Evolutionary conservation across 2,888 invertebrate species (phyloP).

Genomic region (Asteroscopus sphinx): DNA sequence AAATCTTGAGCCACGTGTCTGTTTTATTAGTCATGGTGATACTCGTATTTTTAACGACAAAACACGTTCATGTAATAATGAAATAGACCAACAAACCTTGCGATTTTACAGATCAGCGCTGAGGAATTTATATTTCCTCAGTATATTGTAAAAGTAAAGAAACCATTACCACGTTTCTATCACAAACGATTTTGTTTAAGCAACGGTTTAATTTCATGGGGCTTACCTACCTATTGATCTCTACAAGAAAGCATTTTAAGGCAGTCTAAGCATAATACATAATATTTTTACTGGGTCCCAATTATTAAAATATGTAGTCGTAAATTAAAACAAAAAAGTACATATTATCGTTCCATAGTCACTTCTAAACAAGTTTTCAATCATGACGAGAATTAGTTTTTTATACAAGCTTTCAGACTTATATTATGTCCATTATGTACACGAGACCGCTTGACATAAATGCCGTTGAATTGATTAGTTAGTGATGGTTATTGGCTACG

Average conservation of each 20-base stretch:
- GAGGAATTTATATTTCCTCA: conserved; percentile 5
- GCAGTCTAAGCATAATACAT: too few species aligned
- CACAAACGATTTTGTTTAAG: not conserved
- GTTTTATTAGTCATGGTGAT: too few species aligned
- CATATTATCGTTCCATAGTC: too few species aligned
- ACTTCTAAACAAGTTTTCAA: not conserved
- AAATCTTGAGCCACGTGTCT: too few species aligned
- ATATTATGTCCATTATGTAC: not conserved
- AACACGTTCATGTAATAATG: conserved; percentile 23
- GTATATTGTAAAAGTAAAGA: not conserved
- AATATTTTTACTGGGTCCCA: too few species aligned
- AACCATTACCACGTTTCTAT: not conserved
- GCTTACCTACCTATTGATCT: too few species aligned
- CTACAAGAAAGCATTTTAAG: too few species aligned
- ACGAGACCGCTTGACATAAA: not conserved
- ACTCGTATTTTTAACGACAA: too few species aligned
- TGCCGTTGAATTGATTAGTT: too few species aligned
- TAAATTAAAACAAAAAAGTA: not conserved
- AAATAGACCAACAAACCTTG: conserved; percentile 15
- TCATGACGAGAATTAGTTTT: conserved; percentile 5
- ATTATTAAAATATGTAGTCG: too few species aligned
- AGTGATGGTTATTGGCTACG: too few species aligned
- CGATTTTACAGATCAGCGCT: conserved; percentile 2
- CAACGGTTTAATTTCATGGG: too few species aligned
- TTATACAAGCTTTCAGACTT: not conserved